Evolutionary conservation across 1,140 invertebrate species (phyloP).

Genomic region (Drosophila pseudoananassae): DNA sequence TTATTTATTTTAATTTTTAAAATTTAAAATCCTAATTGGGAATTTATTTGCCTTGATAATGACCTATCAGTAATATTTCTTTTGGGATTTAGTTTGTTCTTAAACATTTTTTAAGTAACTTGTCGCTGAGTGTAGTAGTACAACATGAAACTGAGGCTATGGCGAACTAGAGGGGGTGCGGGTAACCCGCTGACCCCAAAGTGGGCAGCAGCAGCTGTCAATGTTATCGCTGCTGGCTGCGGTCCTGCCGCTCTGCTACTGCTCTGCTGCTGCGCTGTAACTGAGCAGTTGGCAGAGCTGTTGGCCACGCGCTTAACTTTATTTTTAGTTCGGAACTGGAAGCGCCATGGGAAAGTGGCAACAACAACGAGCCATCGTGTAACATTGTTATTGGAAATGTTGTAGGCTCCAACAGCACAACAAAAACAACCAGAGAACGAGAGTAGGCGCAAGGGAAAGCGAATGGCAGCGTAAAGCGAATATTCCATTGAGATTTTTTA

Average conservation of each 20-base stretch:
- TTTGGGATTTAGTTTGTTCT: background rate
- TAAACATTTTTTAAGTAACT: background rate
- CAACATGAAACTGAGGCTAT: background rate
- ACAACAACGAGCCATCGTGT: slow-evolving; percentile 51
- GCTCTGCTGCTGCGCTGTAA: slow-evolving; percentile 15
- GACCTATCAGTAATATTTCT: no score
- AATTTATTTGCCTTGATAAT: no score
- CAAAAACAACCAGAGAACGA: slow-evolving; percentile 12
- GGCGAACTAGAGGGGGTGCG: background rate
- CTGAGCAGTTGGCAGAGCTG: slow-evolving; percentile 22
- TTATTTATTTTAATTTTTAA: background rate
- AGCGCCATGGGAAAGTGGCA: slow-evolving; percentile 64
- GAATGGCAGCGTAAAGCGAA: slow-evolving; percentile 73
- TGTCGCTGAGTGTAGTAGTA: background rate
- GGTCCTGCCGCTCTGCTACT: slow-evolving; percentile 9
- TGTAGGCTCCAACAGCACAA: slow-evolving; percentile 60
- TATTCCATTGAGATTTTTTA: slow-evolving; percentile 82
- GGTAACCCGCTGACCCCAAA: slow-evolving; percentile 7
- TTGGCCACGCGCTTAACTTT: slow-evolving; percentile 78
- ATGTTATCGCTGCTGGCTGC: slow-evolving; percentile 63
- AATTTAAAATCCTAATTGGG: background rate
- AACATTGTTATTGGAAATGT: slow-evolving; percentile 78
- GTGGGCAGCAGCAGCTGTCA: slow-evolving; percentile 61
- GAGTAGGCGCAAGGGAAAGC: slow-evolving; percentile 73
- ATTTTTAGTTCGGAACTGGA: slow-evolving; percentile 80